These are phyloP conservation scores for Popillia japonica DNA, from an alignment of 1,140 invertebrate species.

Conservation along the genomic window DNA sequence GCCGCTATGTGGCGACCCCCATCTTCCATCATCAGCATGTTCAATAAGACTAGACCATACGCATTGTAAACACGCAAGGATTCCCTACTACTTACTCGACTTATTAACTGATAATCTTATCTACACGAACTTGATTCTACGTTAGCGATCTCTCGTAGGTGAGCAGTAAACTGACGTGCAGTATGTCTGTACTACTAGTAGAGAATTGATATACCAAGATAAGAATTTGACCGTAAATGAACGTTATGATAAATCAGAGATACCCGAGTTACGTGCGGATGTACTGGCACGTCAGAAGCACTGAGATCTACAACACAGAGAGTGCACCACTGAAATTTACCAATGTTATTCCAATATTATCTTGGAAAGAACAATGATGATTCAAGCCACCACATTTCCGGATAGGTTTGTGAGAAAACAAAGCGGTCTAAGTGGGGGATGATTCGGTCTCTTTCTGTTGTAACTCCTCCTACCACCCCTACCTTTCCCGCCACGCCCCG, in stretches of 20 bases:
- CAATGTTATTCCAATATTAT: constrained; percentile 62
- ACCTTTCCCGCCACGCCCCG: background rate
- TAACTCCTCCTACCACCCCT: constrained; percentile 23
- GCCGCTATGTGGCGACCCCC: constrained; percentile 51
- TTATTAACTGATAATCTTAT: too few relatives aligned
- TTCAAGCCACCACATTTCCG: constrained; percentile 61
- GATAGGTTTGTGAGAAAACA: constrained; percentile 59
- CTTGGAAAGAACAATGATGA: constrained; percentile 62
- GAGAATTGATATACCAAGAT: too few relatives aligned
- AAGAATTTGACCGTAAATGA: too few relatives aligned
- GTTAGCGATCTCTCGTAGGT: too few relatives aligned
- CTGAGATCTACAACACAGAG: background rate
- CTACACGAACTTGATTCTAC: too few relatives aligned
- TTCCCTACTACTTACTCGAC: too few relatives aligned
- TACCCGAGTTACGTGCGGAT: too few relatives aligned
- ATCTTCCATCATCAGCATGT: constrained; percentile 57
- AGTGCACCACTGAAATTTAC: constrained; percentile 44
- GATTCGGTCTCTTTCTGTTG: constrained; percentile 43
- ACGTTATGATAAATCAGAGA: too few relatives aligned
- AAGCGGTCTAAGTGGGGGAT: constrained; percentile 51
- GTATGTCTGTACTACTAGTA: too few relatives aligned
- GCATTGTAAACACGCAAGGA: background rate
- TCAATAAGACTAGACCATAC: constrained; percentile 3
- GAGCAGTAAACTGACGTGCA: too few relatives aligned
- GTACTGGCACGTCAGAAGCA: too few relatives aligned